Evolutionary conservation across 2,797 vertebrate species (phyloP).

Genomic region (Chromis chromis): DNA sequence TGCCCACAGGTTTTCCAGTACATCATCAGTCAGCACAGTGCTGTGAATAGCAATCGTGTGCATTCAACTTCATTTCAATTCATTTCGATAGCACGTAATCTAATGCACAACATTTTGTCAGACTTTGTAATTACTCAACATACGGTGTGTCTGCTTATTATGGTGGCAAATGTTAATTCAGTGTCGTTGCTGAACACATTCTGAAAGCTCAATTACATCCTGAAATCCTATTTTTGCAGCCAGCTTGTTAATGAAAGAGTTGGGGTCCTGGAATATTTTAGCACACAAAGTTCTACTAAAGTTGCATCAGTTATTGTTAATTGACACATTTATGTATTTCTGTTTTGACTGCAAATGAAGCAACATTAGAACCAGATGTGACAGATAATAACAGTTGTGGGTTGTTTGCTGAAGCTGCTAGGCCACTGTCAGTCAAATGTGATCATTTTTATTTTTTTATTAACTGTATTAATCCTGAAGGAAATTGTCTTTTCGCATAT

Average conservation of each 20-base stretch:
- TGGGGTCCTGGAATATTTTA: neutral
- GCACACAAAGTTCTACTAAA: neutral
- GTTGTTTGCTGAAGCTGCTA: too few relatives aligned
- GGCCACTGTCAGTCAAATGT: neutral
- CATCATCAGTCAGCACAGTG: neutral
- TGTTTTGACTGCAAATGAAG: neutral
- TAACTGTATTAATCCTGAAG: too few relatives aligned
- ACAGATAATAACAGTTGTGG: too few relatives aligned
- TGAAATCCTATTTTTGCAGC: neutral
- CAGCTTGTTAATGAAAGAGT: neutral
- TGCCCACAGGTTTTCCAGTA: conserved; percentile 5
- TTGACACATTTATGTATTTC: neutral
- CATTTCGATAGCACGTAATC: neutral
- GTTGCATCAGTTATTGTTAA: neutral
- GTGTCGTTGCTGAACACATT: neutral
- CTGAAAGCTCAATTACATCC: neutral
- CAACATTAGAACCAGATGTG: too few relatives aligned
- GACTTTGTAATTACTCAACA: conserved; percentile 2
- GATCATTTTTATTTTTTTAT: too few relatives aligned
- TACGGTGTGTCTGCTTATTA: neutral
- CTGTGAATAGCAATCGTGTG: neutral
- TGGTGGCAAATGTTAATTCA: neutral
- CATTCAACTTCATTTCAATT: neutral
- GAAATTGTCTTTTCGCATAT: too few relatives aligned
- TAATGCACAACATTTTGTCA: neutral